Evolutionary conservation across 2,113 vertebrate species (phyloP).

Genomic region (Crypturellus undulatus): DNA sequence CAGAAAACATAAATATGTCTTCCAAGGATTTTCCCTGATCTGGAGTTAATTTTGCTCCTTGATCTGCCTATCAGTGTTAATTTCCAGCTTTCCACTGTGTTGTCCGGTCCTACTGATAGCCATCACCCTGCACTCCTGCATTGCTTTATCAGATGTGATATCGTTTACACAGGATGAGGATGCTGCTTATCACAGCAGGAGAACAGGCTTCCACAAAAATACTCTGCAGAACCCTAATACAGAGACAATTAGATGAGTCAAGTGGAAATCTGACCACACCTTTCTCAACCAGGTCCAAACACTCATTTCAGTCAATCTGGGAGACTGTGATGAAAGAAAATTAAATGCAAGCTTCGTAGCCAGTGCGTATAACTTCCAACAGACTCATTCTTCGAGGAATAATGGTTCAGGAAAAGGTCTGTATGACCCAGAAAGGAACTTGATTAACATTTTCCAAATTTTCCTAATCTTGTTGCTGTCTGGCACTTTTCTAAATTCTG

Average conservation of each 20-base stretch:
- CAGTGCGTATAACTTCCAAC: not conserved
- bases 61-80: not conserved
- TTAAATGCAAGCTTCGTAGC: not conserved
- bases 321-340: not conserved
- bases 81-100: not conserved
- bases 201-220: not conserved
- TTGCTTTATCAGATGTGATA: not conserved
- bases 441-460: not conserved
- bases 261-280: not conserved
- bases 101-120: not conserved
- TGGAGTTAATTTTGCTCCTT: not conserved
- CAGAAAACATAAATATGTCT: not conserved
- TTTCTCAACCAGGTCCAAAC: not conserved
- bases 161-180: not conserved
- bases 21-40: slow-evolving; percentile 5
- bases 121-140: not conserved
- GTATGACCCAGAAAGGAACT: not conserved
- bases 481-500: not conserved
- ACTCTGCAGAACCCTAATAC: not conserved
- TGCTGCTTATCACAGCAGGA: not conserved
- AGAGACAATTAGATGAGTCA: not conserved
- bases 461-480: not conserved
- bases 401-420: not conserved
- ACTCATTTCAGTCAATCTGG: not conserved
- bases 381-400: not conserved